Evolutionary conservation across 2,113 vertebrate genomes (phyloP).

Genomic region (Dryoscopus gambensis): DNA sequence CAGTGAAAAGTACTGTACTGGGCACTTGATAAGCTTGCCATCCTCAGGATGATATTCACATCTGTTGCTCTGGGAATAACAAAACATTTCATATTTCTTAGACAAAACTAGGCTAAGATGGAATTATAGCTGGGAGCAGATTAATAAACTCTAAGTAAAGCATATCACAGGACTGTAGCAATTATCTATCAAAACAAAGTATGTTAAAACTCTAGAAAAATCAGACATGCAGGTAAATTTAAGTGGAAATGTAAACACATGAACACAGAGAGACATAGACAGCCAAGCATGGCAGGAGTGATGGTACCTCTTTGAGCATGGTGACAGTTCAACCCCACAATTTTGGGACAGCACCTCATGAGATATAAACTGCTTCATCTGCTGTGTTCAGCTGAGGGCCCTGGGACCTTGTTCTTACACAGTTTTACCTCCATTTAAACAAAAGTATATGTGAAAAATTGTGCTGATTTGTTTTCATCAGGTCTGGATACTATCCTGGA

Average conservation of each 20-base stretch:
- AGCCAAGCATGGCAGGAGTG: background rate
- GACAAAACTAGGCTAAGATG: conserved; percentile 25
- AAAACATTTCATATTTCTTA: background rate
- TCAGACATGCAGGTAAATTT: background rate
- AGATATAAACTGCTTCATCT: background rate
- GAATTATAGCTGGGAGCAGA: conserved; percentile 2
- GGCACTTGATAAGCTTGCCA: background rate
- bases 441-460: background rate
- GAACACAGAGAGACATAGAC: background rate
- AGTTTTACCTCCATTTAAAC: background rate
- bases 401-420: background rate
- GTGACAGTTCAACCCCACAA: background rate
- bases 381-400: background rate
- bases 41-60: background rate
- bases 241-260: background rate
- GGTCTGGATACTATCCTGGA: background rate
- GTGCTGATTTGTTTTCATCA: background rate
- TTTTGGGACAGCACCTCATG: background rate
- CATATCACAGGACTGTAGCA: background rate
- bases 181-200: background rate
- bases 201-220: background rate
- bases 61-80: background rate
- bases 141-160: background rate
- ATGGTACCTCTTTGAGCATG: background rate
- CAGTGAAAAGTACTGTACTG: background rate